Conservation (phyloP, 2,113 vertebrate genomes). For the Camelus dromedarius region DNA sequence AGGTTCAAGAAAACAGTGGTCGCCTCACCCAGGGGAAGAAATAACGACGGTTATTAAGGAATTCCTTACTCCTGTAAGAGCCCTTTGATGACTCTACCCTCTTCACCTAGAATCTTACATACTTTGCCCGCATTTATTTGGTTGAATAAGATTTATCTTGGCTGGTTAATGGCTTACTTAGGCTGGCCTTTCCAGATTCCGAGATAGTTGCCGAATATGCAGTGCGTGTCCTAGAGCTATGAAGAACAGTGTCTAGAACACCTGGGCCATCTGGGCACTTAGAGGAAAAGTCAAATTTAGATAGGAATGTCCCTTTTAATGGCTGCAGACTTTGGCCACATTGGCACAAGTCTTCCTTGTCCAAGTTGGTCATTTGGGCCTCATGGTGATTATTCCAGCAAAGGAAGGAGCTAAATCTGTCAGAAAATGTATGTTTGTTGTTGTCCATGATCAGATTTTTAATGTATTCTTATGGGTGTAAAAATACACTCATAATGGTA, state of each 20-base stretch:
- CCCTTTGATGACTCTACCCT: background rate
- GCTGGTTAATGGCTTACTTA: conserved; percentile 15
- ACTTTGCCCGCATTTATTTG: background rate
- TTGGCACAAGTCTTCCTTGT: background rate
- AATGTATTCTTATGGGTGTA: conserved; percentile 14
- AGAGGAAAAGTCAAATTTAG: background rate
- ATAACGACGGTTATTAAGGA: background rate
- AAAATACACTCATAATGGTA: background rate
- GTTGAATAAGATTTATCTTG: background rate
- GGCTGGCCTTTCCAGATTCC: background rate
- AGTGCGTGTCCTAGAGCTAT: background rate
- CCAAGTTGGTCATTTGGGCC: background rate
- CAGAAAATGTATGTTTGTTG: background rate
- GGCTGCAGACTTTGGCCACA: background rate
- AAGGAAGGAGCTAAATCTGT: background rate
- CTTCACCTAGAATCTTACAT: background rate
- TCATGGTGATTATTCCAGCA: background rate
- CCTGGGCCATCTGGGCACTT: background rate
- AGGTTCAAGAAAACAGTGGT: background rate
- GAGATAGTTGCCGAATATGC: background rate
- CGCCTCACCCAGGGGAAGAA: background rate
- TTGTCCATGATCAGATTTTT: background rate
- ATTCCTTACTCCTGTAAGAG: background rate
- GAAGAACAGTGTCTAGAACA: background rate
- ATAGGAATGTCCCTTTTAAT: background rate